A percentile compares a stretch with the other conserved stretches of the same genome.
Conservation (phyloP, 2,797 vertebrate species). For the Neosalanx taihuensis region DNA sequence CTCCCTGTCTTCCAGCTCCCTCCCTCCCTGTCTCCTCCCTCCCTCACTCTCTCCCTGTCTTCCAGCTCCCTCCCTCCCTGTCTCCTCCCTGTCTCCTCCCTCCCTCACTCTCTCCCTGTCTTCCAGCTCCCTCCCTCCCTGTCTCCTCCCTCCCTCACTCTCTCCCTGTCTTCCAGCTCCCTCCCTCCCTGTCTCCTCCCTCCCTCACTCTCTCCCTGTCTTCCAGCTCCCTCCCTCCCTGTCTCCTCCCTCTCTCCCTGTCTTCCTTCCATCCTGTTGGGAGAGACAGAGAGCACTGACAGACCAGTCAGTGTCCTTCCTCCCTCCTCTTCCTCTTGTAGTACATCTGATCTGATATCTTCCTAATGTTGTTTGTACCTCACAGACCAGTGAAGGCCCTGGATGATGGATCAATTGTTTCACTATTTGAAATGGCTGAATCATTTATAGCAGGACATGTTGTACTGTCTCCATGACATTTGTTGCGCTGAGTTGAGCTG, state of each 20-base stretch:
- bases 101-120: neutral
- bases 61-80: conserved; percentile 3
- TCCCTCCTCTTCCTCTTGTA: neutral
- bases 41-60: conserved; percentile 2
- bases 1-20: neutral
- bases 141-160: neutral
- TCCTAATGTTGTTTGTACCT: neutral
- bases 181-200: neutral
- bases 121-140: conserved; percentile 4
- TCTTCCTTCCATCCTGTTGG: neutral
- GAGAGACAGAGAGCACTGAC: too few relatives aligned
- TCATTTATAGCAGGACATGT: neutral
- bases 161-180: neutral
- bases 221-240: neutral
- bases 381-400: neutral
- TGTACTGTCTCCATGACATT: neutral
- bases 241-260: neutral
- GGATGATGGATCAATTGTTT: too few relatives aligned
- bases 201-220: neutral
- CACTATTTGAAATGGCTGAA: too few relatives aligned
- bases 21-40: neutral
- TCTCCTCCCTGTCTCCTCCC: neutral
- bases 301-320: neutral
- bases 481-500: neutral
- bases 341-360: neutral